Conservation (phyloP, 2,888 invertebrate genomes). For the Sphaerophoria rueppellii region DNA sequence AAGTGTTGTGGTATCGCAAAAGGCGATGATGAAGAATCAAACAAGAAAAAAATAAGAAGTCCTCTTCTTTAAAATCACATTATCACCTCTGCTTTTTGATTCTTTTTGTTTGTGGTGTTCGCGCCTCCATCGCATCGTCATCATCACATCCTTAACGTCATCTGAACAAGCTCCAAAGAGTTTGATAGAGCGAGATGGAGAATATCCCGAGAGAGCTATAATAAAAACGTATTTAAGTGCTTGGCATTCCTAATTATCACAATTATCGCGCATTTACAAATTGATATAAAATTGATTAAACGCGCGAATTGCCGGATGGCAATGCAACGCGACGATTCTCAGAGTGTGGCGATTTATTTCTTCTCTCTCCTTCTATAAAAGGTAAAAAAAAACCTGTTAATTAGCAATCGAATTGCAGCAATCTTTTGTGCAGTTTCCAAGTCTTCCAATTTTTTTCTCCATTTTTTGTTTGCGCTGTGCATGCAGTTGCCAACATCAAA, state of each 20-base stretch:
- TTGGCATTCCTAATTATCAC: slow-evolving; percentile 80
- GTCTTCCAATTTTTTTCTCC: background rate
- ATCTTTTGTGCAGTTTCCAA: slow-evolving; percentile 46
- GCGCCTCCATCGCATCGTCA: slow-evolving; percentile 46
- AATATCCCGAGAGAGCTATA: slow-evolving; percentile 36
- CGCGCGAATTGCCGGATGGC: slow-evolving; percentile 28
- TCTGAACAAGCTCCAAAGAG: background rate
- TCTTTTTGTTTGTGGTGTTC: slow-evolving; percentile 32
- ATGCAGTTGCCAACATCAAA: slow-evolving; percentile 15
- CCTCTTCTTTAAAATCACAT: slow-evolving; percentile 64
- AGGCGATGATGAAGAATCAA: slow-evolving; percentile 8
- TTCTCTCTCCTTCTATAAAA: slow-evolving; percentile 42
- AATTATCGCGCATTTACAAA: slow-evolving; percentile 82
- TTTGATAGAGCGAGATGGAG: background rate
- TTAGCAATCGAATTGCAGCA: slow-evolving; percentile 69
- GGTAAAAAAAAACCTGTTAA: slow-evolving; percentile 65
- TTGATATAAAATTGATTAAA: slow-evolving; percentile 82
- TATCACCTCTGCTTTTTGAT: slow-evolving; percentile 58
- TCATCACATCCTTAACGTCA: slow-evolving; percentile 35
- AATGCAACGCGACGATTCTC: background rate
- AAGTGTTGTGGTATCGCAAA: no score
- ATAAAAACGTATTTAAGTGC: slow-evolving; percentile 73
- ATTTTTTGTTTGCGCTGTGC: background rate
- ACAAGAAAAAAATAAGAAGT: slow-evolving; percentile 12
- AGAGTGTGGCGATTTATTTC: slow-evolving; percentile 5